Percentiles rank a stretch among this genome's conserved stretches.
phyloP scores from a whole-genome alignment of 2,113 vertebrate genomes.

The Bolborhynchus lineola region DNA sequence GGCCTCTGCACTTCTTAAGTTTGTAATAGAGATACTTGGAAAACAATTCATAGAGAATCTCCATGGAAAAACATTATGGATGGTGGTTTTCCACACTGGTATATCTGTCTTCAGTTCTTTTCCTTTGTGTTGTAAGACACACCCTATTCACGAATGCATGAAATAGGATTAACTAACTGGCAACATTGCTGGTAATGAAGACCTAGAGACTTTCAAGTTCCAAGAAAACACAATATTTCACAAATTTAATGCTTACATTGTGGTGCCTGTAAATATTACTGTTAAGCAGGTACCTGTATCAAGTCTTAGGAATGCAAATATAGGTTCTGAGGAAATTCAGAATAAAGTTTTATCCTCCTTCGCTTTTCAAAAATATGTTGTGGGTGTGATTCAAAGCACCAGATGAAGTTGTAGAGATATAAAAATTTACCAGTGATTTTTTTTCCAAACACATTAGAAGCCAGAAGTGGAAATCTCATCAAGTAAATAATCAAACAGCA shows the following conservation, averaged over 20 bases:
- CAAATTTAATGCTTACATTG: not conserved
- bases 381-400: not conserved
- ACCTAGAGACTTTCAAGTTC: not conserved
- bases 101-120: not conserved
- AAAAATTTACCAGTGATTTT: not conserved
- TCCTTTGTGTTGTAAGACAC: not conserved
- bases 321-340: not conserved
- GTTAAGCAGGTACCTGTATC: not conserved
- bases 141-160: not conserved
- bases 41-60: constrained; percentile 82
- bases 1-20: constrained; percentile 78
- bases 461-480: not conserved
- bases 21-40: constrained; percentile 79
- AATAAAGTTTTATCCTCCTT: not conserved
- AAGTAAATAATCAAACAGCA: not conserved
- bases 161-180: not conserved
- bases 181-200: not conserved
- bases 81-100: not conserved
- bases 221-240: not conserved
- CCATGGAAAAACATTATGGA: not conserved
- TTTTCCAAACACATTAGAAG: not conserved
- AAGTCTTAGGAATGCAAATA: not conserved
- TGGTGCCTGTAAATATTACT: not conserved
- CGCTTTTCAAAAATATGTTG: not conserved
- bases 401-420: not conserved